These are phyloP conservation scores for Sinocyclocheilus maitianheensis DNA, from an alignment of 2,113 vertebrate genomes.

Conservation along the genomic window DNA sequence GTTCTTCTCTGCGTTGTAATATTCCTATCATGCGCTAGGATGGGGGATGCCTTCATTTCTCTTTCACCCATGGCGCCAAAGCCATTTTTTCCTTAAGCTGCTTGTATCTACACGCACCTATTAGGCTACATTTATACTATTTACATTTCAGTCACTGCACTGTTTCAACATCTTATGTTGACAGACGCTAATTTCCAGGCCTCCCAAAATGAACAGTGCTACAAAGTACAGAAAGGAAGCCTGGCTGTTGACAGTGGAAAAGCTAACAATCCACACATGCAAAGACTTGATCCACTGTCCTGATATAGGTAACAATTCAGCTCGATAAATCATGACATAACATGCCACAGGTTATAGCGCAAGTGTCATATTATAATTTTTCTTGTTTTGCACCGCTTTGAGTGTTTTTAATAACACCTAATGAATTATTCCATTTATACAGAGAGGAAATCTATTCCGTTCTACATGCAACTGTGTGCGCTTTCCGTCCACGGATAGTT, in stretches of 20 bases:
- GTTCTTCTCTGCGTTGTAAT: not conserved
- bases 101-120: slow-evolving; percentile 6
- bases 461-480: not conserved
- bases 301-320: slow-evolving; percentile 36
- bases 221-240: slow-evolving; percentile 7
- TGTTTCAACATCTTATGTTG: slow-evolving; percentile 13
- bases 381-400: slow-evolving; percentile 33
- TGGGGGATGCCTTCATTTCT: not conserved
- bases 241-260: slow-evolving; percentile 27
- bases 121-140: not conserved
- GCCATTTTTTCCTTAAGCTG: not conserved
- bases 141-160: slow-evolving; percentile 10
- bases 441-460: slow-evolving; percentile 19
- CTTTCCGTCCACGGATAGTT: not conserved
- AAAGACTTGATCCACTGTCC: slow-evolving; percentile 55
- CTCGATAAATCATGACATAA: no score
- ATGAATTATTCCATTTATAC: slow-evolving; percentile 47
- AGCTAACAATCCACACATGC: slow-evolving; percentile 58
- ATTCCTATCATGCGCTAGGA: not conserved
- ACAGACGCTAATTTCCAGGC: slow-evolving; percentile 21
- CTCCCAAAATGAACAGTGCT: slow-evolving; percentile 28
- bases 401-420: slow-evolving; percentile 1
- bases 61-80: not conserved
- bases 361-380: slow-evolving; percentile 42
- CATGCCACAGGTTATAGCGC: slow-evolving; percentile 44